phyloP scores from a whole-genome alignment of 2,113 vertebrate genomes.

The Caloenas nicobarica region DNA sequence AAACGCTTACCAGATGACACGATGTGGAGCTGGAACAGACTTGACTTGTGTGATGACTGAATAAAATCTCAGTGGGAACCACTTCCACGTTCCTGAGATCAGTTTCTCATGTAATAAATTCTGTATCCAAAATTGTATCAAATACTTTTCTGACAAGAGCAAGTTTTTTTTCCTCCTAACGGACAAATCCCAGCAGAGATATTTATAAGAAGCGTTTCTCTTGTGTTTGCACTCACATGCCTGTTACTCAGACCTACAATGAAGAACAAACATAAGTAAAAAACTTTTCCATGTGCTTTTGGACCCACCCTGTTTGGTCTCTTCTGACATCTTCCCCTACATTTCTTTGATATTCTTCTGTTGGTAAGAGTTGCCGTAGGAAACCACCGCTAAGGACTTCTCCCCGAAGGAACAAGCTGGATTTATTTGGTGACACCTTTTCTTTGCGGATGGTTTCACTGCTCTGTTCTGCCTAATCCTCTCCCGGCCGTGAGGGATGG shows the following conservation, averaged over 20 bases:
- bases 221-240: constrained; percentile 20
- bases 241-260: constrained; percentile 39
- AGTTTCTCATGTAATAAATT: constrained; percentile 70
- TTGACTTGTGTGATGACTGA: constrained; percentile 46
- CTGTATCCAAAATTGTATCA: constrained; percentile 62
- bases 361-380: neutral
- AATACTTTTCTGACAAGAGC: constrained; percentile 56
- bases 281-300: neutral
- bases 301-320: constrained; percentile 4
- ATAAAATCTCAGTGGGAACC: constrained; percentile 64
- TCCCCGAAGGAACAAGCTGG: neutral
- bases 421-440: neutral
- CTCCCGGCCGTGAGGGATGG: neutral
- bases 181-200: constrained; percentile 50
- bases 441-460: neutral
- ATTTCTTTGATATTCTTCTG: neutral
- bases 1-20: constrained; percentile 65
- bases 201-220: constrained; percentile 36
- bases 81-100: constrained; percentile 53
- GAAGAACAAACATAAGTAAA: constrained; percentile 25
- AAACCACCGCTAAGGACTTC: neutral
- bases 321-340: neutral
- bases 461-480: neutral
- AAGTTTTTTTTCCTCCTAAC: neutral
- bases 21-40: constrained; percentile 37